Base-by-base conservation (phyloP, 2,888 invertebrate species). In the Orthonychiurus folsomi region DNA sequence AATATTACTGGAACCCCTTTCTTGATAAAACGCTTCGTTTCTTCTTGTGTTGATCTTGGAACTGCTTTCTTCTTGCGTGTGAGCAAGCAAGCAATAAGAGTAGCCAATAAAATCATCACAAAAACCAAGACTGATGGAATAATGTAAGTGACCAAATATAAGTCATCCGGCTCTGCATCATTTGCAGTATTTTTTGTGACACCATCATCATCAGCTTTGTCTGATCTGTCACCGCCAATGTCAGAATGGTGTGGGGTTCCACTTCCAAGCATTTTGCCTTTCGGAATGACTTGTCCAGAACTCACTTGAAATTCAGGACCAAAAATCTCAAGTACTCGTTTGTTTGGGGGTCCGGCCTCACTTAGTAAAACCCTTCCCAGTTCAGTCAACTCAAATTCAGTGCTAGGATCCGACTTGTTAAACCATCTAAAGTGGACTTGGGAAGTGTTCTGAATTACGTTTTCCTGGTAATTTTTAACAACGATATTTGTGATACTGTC, bases 1-100 rank as follows among this genome's bases (percentile, higher is more conserved):
- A 96, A 95, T 75, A 97, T 96, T 50, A 96, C 93, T 0, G 97
- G 96, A 74, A 94, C 93, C 59, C 82, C 82, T 73, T 80, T 80
- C 66, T 77, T 78, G 61, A 79, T 76, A 69, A 76, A 78, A 25
- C 73, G 74, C 56, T 50, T 52, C 56, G 64, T 65, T 23, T 66
- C 65, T 20, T 66, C 63, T 23, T 52, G 9, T 23, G 63, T 56
- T 23, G 56, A 48, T 23, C 59, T 18, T 47, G 59, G 26, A 54
- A 25, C 28, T 27, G 60, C 56, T 58, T 66, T 68, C 24, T 89
- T 83, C 73, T 88, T 82, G 71, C 90, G 84, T 76, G 94, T 93
- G 58, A 95, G 79, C 60, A 92, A 84, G 75, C 93, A 91, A 1
- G 94, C 93, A 61, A 94, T 86, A 61, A 93, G 81, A 0, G 89